Evolutionary conservation across 2,888 invertebrate species (phyloP).

Genomic region (Sarcophaga carnaria): DNA sequence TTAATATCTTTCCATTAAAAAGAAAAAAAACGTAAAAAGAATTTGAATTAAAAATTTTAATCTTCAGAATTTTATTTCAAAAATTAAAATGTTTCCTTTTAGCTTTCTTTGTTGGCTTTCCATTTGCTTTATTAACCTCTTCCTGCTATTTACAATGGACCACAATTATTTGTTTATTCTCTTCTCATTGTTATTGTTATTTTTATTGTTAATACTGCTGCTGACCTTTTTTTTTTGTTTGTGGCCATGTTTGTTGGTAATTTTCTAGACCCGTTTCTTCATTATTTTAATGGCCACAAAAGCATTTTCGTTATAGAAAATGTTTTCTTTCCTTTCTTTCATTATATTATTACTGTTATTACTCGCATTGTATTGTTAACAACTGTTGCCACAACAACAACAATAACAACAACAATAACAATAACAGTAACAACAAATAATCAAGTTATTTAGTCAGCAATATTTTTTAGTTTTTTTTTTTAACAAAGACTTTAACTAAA

Average conservation of each 20-base stretch:
- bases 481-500: too few species aligned
- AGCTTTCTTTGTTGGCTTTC: not conserved
- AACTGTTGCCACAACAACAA: not conserved
- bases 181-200: conserved; percentile 24
- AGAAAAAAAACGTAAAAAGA: too few species aligned
- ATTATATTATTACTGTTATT: not conserved
- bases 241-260: not conserved
- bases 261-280: conserved; percentile 34
- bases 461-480: conserved; percentile 15
- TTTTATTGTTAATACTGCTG: conserved; percentile 10
- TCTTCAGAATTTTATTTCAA: not conserved
- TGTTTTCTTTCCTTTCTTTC: not conserved
- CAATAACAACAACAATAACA: not conserved
- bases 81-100: too few species aligned
- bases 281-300: conserved; percentile 54
- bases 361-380: conserved; percentile 41
- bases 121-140: not conserved
- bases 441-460: conserved; percentile 46
- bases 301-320: not conserved
- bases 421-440: not conserved
- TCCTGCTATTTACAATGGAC: not conserved
- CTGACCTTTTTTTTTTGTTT: too few species aligned
- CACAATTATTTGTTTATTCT: conserved; percentile 5
- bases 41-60: too few species aligned
- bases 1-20: too few species aligned